Evolutionary conservation across 2,113 vertebrate genomes (phyloP), one percentile per base, ranked within the genome.

Genomic region (Platycercus adscitus): DNA sequence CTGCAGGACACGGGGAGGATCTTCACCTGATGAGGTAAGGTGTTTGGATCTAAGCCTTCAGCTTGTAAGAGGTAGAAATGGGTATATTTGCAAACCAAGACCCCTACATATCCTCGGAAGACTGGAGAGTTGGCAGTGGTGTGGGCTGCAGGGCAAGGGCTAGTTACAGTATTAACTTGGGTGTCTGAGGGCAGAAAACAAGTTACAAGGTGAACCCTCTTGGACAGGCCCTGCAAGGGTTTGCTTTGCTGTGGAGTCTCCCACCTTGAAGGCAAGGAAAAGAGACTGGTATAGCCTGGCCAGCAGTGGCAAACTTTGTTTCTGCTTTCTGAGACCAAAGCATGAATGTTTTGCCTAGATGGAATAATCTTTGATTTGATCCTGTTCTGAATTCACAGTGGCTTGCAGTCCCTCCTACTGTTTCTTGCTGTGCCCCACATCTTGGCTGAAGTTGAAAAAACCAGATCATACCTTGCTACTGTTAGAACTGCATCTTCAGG

Each of bases 91-190:
- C 37, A 56, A 71, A 90, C 17, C 37, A 63, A 65, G 31, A 46
- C 39, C 7, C 3, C 6, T 37, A 3, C 60, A 46, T 33, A 1
- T 9, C 11, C 18, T 68, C 21, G 39, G 7, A 53, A 39, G 61
- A 43, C 21, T 41, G 0, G 2, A 8, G 25, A 12, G 13, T 23
- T 9, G 26, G 52, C 52, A 7, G 46, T 33, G 29, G 25, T 61
- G 16, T 23, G 56, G 71, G 44, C 35, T 35, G 0, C 11, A 26
- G 43, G 16, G 28, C 64, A 33, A 25, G 28, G 65, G 41, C 37
- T 56, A 2, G 1, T 15, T 68, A 6, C 44, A 49, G 16, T 18
- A 23, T 16, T 0, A 0, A 25, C 16, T 13, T 6, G 2, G 15
- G 20, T 63, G 21, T 23, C 28, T 33, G 43, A 17, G 35, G 78